phyloP scores from a whole-genome alignment of 2,797 vertebrate species.

The Hyperoplus lanceolatus region DNA sequence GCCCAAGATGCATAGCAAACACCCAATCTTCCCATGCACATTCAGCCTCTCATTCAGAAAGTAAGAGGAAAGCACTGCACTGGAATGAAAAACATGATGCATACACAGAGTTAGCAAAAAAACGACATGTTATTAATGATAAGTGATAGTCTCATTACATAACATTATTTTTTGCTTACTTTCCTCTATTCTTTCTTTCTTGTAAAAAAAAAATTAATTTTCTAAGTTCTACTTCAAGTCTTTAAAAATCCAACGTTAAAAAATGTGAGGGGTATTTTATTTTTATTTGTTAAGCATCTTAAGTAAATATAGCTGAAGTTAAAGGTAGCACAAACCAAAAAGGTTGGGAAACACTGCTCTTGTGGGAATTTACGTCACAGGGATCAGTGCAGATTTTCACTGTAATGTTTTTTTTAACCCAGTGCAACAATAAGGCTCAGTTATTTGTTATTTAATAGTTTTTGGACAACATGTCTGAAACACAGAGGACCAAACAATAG shows the following conservation, averaged over 20 bases:
- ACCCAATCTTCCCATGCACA: slow-evolving; percentile 89
- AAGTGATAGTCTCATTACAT: not conserved
- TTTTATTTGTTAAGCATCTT: too few species aligned
- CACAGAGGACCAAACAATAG: not conserved
- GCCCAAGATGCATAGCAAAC: slow-evolving; percentile 88
- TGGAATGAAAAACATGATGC: slow-evolving; percentile 54
- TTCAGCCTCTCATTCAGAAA: slow-evolving; percentile 91
- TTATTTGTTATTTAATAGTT: not conserved
- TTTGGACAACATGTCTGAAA: not conserved
- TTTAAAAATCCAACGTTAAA: too few species aligned
- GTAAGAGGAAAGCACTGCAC: slow-evolving; percentile 89
- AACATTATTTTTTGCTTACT: too few species aligned
- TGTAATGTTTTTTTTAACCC: not conserved
- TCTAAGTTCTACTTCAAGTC: too few species aligned
- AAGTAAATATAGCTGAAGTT: too few species aligned
- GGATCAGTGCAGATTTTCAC: too few species aligned
- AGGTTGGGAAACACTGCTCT: too few species aligned
- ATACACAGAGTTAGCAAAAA: not conserved
- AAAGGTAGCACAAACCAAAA: too few species aligned
- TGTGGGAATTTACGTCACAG: not conserved
- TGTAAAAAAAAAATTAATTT: too few species aligned
- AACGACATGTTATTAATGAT: not conserved
- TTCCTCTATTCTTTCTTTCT: too few species aligned
- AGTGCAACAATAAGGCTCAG: not conserved
- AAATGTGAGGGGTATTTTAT: too few species aligned